Evolutionary conservation across 2,888 invertebrate genomes (phyloP).

Genomic region (Mongoloraphidia duomilia): DNA sequence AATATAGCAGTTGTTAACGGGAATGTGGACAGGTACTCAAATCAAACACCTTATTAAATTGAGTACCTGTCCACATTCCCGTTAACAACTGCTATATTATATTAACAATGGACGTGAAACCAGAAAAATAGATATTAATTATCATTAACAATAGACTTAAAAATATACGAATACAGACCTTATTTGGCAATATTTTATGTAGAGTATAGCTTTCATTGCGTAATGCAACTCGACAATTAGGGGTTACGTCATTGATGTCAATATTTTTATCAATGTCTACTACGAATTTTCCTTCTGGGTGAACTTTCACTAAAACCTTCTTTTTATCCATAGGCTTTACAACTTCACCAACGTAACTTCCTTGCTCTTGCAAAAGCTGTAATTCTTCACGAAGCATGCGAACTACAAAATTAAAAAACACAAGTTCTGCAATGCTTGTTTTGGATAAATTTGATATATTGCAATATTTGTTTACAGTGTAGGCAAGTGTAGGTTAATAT

Average conservation of each 20-base stretch:
- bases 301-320: constrained; percentile 97
- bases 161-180: constrained; percentile 33
- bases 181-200: constrained; percentile 97
- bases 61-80: too few relatives aligned
- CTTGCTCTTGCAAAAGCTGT: constrained; percentile 92
- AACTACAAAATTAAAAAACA: constrained; percentile 40
- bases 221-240: constrained; percentile 93
- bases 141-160: not conserved
- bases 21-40: too few relatives aligned
- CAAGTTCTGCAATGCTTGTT: not conserved
- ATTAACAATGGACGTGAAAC: too few relatives aligned
- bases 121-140: not conserved
- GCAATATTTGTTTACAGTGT: not conserved
- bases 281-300: constrained; percentile 99
- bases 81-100: too few relatives aligned
- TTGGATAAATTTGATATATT: not conserved
- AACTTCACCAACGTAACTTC: constrained; percentile 98
- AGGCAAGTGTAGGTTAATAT: not conserved
- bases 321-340: constrained; percentile 99
- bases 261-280: constrained; percentile 99
- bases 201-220: constrained; percentile 97
- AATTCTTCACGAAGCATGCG: constrained; percentile 95
- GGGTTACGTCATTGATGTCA: constrained; percentile 93
- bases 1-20: too few relatives aligned
- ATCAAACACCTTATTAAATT: too few relatives aligned